Evolutionary conservation across 2,113 vertebrate genomes (phyloP).

Genomic region (Odocoileus virginianus): DNA sequence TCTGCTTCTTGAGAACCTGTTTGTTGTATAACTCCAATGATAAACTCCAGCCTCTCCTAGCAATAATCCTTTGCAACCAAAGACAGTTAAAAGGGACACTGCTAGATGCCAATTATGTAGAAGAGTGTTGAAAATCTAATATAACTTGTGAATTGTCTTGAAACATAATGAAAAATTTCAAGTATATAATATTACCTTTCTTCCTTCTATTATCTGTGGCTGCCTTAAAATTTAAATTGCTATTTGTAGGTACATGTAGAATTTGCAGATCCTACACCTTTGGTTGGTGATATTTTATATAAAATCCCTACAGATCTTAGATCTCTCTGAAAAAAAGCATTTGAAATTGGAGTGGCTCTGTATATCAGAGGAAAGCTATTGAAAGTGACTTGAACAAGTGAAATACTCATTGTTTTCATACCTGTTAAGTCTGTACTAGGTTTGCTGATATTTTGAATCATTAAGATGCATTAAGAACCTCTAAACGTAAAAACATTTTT

Average conservation of each 20-base stretch:
- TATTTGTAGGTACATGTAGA: slow-evolving; percentile 33
- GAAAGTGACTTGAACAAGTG: slow-evolving; percentile 41
- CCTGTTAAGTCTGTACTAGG: not conserved
- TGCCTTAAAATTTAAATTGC: slow-evolving; percentile 47
- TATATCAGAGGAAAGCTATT: slow-evolving; percentile 45
- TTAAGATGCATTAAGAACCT: slow-evolving; percentile 14
- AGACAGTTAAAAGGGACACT: not conserved
- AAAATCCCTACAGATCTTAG: slow-evolving; percentile 39
- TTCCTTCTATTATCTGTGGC: not conserved
- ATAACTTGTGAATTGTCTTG: not conserved
- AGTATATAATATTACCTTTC: not conserved
- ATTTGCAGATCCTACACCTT: slow-evolving; percentile 54
- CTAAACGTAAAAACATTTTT: slow-evolving; percentile 51
- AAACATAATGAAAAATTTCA: not conserved
- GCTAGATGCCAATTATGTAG: not conserved
- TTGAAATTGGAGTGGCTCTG: slow-evolving; percentile 60
- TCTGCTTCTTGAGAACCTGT: not conserved
- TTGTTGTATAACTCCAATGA: not conserved
- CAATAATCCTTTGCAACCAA: not conserved
- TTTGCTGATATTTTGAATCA: slow-evolving; percentile 36
- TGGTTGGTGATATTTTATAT: slow-evolving; percentile 58
- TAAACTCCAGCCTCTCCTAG: not conserved
- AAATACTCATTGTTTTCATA: slow-evolving; percentile 38
- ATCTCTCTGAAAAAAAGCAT: slow-evolving; percentile 54
- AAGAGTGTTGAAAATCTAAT: not conserved